Conservation (phyloP, 1,140 invertebrate species). For the Drosophila bocki region DNA sequence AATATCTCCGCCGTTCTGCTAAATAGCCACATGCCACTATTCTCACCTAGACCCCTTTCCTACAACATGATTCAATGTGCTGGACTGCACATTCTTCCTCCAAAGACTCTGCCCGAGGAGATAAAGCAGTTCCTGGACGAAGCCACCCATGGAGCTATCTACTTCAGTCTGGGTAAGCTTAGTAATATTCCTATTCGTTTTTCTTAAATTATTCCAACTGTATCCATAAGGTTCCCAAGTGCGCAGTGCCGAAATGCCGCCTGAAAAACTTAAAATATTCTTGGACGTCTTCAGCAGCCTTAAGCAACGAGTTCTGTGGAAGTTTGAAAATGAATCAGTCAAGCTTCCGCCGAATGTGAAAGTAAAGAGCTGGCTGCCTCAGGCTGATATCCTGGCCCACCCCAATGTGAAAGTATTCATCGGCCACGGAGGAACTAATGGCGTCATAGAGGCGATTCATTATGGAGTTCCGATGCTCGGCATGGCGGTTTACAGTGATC, state of each 20-base stretch:
- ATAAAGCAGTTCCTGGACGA: constrained; percentile 80
- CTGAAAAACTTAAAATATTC: constrained; percentile 85
- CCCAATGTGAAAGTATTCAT: constrained; percentile 87
- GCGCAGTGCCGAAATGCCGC: constrained; percentile 80
- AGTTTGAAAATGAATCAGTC: constrained; percentile 86
- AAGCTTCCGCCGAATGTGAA: constrained; percentile 87
- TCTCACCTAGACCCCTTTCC: constrained; percentile 83
- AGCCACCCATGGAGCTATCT: constrained; percentile 86
- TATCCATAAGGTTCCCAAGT: constrained; percentile 62
- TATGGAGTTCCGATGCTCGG: constrained; percentile 87
- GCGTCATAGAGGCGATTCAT: constrained; percentile 87
- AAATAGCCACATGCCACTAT: constrained; percentile 85
- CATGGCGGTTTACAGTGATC: constrained; percentile 88
- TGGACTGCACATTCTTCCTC: constrained; percentile 85
- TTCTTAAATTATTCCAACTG: background rate
- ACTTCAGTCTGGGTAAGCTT: constrained; percentile 64
- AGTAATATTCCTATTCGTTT: background rate
- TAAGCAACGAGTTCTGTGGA: constrained; percentile 88
- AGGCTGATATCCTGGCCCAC: constrained; percentile 88
- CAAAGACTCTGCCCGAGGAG: constrained; percentile 80
- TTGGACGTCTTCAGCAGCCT: constrained; percentile 86
- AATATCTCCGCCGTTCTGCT: constrained; percentile 86
- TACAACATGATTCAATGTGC: constrained; percentile 86
- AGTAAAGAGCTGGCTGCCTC: constrained; percentile 88
- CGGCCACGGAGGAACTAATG: constrained; percentile 87